Percentiles rank a stretch among this genome's conserved stretches.
These are phyloP conservation scores for Cephus sareptanus DNA, from an alignment of 2,888 invertebrate species.

Conservation along the genomic window DNA sequence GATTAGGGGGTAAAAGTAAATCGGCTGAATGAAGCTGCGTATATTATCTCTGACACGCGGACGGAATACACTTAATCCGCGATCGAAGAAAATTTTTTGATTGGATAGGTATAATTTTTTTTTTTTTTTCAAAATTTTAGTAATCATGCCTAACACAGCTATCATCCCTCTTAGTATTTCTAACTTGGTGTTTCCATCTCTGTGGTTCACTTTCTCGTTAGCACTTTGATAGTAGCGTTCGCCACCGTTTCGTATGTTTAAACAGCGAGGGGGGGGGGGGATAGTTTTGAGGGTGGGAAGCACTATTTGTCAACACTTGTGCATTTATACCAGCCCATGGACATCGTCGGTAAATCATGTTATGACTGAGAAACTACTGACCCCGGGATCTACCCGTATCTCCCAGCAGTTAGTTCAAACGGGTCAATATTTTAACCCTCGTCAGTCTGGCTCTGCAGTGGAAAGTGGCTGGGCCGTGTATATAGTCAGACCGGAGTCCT, in stretches of 20 bases:
- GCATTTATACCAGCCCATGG: constrained; percentile 40
- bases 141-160: background rate
- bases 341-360: constrained; percentile 47
- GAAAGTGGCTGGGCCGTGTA: background rate
- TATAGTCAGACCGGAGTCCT: constrained; percentile 7
- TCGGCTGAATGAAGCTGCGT: background rate
- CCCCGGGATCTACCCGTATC: constrained; percentile 30
- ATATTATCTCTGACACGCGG: background rate
- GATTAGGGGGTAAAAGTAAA: background rate
- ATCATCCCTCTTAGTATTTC: background rate
- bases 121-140: background rate
- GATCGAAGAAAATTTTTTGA: background rate
- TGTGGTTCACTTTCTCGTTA: constrained; percentile 17
- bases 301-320: constrained; percentile 51
- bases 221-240: constrained; percentile 18
- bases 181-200: background rate
- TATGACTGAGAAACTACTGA: constrained; percentile 42
- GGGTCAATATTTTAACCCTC: constrained; percentile 11
- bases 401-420: constrained; percentile 20
- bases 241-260: constrained; percentile 43
- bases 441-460: background rate
- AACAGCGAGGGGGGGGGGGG: constrained; percentile 33
- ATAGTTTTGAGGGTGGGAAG: constrained; percentile 24
- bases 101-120: background rate
- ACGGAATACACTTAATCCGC: background rate